These are phyloP conservation scores for Zoanthus sociatus DNA, from an alignment of 92 coral and sea anemone species.

Conservation along the genomic window DNA sequence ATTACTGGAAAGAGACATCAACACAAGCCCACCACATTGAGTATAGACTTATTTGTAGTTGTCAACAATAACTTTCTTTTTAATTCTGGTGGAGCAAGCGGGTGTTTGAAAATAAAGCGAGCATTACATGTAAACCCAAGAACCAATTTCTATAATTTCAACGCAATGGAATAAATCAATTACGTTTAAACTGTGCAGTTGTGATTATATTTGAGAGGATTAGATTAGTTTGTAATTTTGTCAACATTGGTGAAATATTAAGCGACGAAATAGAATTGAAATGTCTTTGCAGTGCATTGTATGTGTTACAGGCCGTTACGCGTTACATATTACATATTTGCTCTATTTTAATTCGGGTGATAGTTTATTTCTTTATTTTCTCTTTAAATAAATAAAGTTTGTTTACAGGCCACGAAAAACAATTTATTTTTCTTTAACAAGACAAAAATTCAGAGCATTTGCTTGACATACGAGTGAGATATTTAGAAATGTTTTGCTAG, in stretches of 20 bases:
- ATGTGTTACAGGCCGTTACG: neutral
- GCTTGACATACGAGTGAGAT: neutral
- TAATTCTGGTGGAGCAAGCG: neutral
- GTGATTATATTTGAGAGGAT: constrained; percentile 16
- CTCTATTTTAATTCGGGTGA: constrained; percentile 14
- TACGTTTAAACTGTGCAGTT: constrained; percentile 3
- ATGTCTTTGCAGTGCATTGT: constrained; percentile 15
- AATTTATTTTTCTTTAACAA: constrained; percentile 1
- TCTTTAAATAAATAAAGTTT: constrained; percentile 12
- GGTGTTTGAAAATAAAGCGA: constrained; percentile 22
- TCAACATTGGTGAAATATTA: constrained; percentile 19
- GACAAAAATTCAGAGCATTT: neutral
- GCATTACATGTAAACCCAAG: constrained; percentile 29
- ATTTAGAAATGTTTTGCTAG: neutral
- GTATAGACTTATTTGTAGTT: neutral
- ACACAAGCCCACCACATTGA: constrained; percentile 22
- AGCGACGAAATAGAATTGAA: neutral
- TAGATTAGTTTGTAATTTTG: neutral
- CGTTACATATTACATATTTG: constrained; percentile 26
- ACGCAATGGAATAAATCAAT: constrained; percentile 6
- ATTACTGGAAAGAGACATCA: constrained; percentile 27
- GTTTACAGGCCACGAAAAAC: constrained; percentile 7
- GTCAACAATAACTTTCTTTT: constrained; percentile 7
- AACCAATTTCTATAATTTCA: constrained; percentile 10
- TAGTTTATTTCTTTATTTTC: constrained; percentile 2